Conservation (phyloP, 2,888 invertebrate species). For the Calliopum simillimum region DNA sequence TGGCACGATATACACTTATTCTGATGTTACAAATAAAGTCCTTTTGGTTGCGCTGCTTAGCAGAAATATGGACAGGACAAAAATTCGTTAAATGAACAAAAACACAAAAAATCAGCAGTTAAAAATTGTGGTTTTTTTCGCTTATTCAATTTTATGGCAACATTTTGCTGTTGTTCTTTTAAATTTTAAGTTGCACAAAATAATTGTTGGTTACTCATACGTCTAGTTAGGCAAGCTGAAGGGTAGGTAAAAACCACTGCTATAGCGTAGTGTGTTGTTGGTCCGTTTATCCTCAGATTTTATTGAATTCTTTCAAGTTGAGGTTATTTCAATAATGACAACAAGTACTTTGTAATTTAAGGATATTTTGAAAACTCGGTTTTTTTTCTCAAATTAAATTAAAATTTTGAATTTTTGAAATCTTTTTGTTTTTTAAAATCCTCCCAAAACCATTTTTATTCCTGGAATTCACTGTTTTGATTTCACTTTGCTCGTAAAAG, state of each 20-base stretch:
- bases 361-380: constrained; percentile 12
- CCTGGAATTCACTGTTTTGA: no score
- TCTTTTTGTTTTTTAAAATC: no score
- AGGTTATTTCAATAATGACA: constrained; percentile 8
- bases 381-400: no score
- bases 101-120: constrained; percentile 33
- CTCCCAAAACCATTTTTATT: no score
- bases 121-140: constrained; percentile 24
- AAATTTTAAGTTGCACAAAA: background rate
- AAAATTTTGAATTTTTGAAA: no score
- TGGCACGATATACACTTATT: no score
- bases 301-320: constrained; percentile 27
- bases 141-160: constrained; percentile 43
- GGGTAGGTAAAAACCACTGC: background rate
- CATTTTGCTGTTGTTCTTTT: constrained; percentile 45
- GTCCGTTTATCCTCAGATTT: constrained; percentile 22
- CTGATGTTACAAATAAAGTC: no score
- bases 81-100: constrained; percentile 6
- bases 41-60: no score
- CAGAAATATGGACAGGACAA: no score
- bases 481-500: no score
- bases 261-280: constrained; percentile 28
- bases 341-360: constrained; percentile 21
- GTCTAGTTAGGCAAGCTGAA: constrained; percentile 3
- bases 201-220: constrained; percentile 35